Percentiles rank a stretch among this genome's conserved stretches.
Evolutionary conservation across 1,140 invertebrate genomes (phyloP).

Genomic region (Uloborus diversus): DNA sequence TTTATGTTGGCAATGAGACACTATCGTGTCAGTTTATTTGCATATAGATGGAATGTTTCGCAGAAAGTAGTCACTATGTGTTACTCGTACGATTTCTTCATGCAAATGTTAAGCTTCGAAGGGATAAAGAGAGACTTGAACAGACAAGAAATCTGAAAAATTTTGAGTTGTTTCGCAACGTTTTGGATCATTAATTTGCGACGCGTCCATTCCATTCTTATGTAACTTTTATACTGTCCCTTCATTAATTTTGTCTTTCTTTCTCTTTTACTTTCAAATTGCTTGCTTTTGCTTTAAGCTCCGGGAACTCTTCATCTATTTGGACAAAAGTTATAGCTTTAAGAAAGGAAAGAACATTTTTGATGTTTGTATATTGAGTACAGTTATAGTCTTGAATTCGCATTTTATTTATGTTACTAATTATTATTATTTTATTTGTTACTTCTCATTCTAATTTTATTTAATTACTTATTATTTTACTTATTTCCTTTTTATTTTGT

Average conservation of each 20-base stretch:
- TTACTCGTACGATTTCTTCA: not conserved
- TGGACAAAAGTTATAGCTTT: too few relatives aligned
- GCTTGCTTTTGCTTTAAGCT: too few relatives aligned
- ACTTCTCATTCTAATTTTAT: too few relatives aligned
- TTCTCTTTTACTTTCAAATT: not conserved
- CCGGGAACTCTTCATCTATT: too few relatives aligned
- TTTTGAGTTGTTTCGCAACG: not conserved
- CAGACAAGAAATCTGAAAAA: not conserved
- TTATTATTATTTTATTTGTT: too few relatives aligned
- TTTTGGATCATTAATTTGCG: not conserved
- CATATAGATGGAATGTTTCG: constrained; percentile 40
- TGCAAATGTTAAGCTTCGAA: constrained; percentile 15
- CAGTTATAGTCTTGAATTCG: too few relatives aligned
- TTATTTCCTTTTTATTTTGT: too few relatives aligned
- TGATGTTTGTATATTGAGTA: too few relatives aligned
- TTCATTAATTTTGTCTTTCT: not conserved
- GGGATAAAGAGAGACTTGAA: too few relatives aligned
- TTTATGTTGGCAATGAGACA: constrained; percentile 14
- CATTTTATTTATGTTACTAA: too few relatives aligned
- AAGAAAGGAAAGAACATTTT: too few relatives aligned
- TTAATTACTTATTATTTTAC: too few relatives aligned
- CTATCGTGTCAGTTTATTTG: constrained; percentile 25
- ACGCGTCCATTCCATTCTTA: not conserved
- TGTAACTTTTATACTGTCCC: not conserved
- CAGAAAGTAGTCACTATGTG: constrained; percentile 35